A percentile compares a stretch with the other conserved stretches of the same genome.
Evolutionary conservation across 2,113 vertebrate genomes (phyloP).

Genomic region (Cyphomyrus discorhynchus): DNA sequence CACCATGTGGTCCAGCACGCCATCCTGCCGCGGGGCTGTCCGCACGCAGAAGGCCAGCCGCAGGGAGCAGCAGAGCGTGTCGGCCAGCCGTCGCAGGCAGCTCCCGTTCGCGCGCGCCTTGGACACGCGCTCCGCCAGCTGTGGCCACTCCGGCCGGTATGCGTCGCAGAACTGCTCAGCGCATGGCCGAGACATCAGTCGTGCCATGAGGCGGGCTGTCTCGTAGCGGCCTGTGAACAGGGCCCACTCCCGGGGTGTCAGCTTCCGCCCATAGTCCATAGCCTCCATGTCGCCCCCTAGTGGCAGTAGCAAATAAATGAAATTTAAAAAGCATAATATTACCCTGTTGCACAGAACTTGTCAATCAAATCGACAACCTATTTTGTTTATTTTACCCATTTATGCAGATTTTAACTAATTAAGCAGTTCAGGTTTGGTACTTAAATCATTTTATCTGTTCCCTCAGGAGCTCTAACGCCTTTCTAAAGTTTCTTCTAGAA

Average conservation of each 20-base stretch:
- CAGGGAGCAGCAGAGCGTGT: slow-evolving; percentile 57
- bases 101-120: slow-evolving; percentile 61
- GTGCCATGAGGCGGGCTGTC: slow-evolving; percentile 68
- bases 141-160: slow-evolving; percentile 76
- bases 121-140: slow-evolving; percentile 60
- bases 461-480: neutral
- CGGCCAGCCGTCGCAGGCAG: slow-evolving; percentile 62
- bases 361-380: neutral
- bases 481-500: neutral
- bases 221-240: slow-evolving; percentile 80
- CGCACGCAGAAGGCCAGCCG: slow-evolving; percentile 49
- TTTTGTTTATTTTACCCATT: neutral
- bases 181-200: slow-evolving; percentile 73
- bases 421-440: neutral
- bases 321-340: neutral
- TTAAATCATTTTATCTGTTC: neutral
- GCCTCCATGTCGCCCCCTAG: slow-evolving; percentile 77
- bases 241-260: slow-evolving; percentile 85
- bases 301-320: neutral
- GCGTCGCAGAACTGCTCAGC: slow-evolving; percentile 80
- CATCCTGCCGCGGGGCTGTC: slow-evolving; percentile 67
- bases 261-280: slow-evolving; percentile 66
- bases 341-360: neutral
- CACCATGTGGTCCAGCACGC: slow-evolving; percentile 84
- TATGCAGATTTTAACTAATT: neutral